A percentile compares a stretch with the other conserved stretches of the same genome.
Evolutionary conservation across 2,113 vertebrate genomes (phyloP).

Genomic region (Anoplopoma fimbria): DNA sequence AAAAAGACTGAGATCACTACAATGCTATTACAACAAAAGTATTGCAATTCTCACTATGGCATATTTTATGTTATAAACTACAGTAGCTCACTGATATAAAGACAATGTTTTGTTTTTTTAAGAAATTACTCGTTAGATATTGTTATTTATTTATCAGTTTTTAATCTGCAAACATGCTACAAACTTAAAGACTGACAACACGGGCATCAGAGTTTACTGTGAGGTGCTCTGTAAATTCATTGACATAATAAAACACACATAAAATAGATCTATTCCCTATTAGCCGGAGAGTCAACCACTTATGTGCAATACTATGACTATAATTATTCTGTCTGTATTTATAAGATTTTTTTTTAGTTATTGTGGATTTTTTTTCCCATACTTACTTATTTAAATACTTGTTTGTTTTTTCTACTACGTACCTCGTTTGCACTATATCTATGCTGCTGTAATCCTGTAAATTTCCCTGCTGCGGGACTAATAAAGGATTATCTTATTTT

Average conservation of each 20-base stretch:
- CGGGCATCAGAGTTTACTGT: background rate
- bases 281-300: background rate
- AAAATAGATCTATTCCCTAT: background rate
- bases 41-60: background rate
- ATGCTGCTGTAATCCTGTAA: no score
- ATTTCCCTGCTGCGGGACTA: no score
- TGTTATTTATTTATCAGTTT: background rate
- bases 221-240: background rate
- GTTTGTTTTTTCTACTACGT: no score
- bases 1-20: background rate
- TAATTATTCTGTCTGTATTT: no score
- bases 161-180: background rate
- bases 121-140: background rate
- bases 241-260: background rate
- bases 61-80: background rate
- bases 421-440: no score
- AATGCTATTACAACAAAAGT: background rate
- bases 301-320: no score
- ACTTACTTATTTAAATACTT: no score
- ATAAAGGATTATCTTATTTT: no score
- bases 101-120: background rate
- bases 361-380: no score
- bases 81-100: background rate
- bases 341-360: no score
- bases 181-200: background rate